Base-by-base conservation (phyloP, 2,888 invertebrate genomes). In the Agrotis puta region DNA sequence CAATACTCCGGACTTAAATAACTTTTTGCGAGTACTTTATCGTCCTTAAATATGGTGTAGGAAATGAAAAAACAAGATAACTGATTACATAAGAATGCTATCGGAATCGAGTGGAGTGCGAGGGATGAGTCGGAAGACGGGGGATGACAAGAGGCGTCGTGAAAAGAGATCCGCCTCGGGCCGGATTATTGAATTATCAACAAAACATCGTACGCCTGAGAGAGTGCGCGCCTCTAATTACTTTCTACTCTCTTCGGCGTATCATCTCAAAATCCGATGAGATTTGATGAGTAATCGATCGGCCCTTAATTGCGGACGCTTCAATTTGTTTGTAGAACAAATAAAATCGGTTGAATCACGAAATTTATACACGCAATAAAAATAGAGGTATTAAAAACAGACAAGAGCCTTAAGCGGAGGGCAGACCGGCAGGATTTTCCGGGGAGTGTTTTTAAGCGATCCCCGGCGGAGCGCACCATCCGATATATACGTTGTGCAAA, bases 181-280 rank as follows among this genome's bases (percentile, higher is more conserved):
- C 89, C 79, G 92, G 94, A 94, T 95, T 94, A 95, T 95, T 94
- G 94, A 95, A 94, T 95, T 94, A 94, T 92, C 94, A 94, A 94
- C 94, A 95, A 94, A 94, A 95, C 94, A 93, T 91, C 91, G 92
- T 89, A 92, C 93, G 93, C 91, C 90, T 88, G 91, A 92, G 91
- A 92, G 91, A 89, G 88, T 88, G 85, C 92, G 91, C 89, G 89
- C 87, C 88, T 93, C 92, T 95, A 95, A 95, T 95, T 95, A 94
- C 93, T 94, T 94, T 93, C 89, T 87, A 90, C 90, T 90, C 90
- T 89, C 88, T 89, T 82, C 85, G 85, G 87, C 87, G 89, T 90
- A 92, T 91, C 91, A 89, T 92, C 92, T 90, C 88, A 85, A 90
- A 91, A 93, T 91, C 89, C 81, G 91, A 91, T 90, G 90, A 92